Base-by-base conservation (phyloP, 2,113 vertebrate genomes). In the Eurypyga helias region DNA sequence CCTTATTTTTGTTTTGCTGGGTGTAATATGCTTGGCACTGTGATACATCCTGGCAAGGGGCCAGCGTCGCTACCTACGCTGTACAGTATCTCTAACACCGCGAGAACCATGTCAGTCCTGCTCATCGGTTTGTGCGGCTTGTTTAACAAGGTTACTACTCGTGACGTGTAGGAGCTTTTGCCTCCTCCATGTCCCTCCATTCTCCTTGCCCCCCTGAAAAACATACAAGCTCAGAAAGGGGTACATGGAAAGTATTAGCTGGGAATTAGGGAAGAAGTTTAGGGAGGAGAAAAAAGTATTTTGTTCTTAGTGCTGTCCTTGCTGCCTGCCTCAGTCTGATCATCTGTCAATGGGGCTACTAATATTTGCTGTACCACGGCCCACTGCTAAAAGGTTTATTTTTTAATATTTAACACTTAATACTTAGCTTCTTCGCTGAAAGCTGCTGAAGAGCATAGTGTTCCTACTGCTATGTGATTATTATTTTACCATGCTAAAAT, bases 81-180 rank as follows among this genome's bases (percentile, higher is more conserved):
- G 57, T 17, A 4, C 62, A 57, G 86, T 29, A 31, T 90, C 92
- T 79, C 66, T 79, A 38, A 65, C 92, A 83, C 77, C 82, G 43
- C 48, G 57, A 87, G 89, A 61, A 87, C 61, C 69, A 13, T 51
- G 86, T 38, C 89, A 80, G 82, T 25, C 86, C 92, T 6, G 78
- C 78, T 83, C 95, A 34, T 65, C 95, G 24, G 72, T 57, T 87
- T 29, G 0, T n/a, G 72, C 82, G 57, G 66, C 28, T 57, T 54
- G 87, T 46, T 72, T 83, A 89, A 72, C 92, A 54, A 43, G 88
- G 91, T 84, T 91, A 66, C 93, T 73, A 7, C 83, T 96, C 72
- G 12, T 73, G 80, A 57, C 17, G 61, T 89, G 77, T 21, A 33
- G 80, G 26, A 87, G 69, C 28, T 67, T 51, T 82, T 87, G 77